These are phyloP conservation scores for Donacobius atricapilla DNA, from an alignment of 2,113 vertebrate species.

Conservation along the genomic window DNA sequence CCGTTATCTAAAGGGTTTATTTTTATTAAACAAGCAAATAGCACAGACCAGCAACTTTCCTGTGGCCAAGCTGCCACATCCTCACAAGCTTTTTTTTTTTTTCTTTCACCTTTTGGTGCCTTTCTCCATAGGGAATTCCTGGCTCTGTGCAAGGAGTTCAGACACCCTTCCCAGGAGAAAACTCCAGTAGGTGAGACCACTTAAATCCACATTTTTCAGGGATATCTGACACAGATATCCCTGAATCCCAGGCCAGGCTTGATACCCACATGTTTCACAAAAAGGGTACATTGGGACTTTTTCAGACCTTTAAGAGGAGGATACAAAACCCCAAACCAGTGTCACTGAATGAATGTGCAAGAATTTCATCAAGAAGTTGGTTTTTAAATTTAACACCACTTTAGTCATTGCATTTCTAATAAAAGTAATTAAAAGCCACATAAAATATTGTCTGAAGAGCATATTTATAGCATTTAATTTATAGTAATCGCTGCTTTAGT, in stretches of 20 bases:
- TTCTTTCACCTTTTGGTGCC: background rate
- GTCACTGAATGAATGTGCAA: background rate
- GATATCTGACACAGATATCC: background rate
- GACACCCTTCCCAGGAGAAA: background rate
- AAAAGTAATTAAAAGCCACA: background rate
- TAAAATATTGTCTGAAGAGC: background rate
- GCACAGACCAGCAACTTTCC: background rate
- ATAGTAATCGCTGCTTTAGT: background rate
- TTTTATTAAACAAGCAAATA: background rate
- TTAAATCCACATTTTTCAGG: background rate
- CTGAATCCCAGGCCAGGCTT: background rate
- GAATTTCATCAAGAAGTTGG: background rate
- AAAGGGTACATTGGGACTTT: background rate
- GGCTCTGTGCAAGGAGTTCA: background rate
- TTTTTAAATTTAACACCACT: background rate
- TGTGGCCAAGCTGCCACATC: background rate
- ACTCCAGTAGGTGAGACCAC: background rate
- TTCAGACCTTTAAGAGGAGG: background rate
- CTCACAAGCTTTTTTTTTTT: background rate
- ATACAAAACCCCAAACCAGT: background rate
- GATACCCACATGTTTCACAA: background rate
- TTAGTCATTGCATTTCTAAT: background rate
- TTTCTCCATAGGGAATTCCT: background rate
- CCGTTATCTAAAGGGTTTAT: background rate
- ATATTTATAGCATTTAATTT: background rate